These are phyloP conservation scores for Triplophysa dalaica DNA, from an alignment of 2,113 vertebrate species.

Conservation along the genomic window DNA sequence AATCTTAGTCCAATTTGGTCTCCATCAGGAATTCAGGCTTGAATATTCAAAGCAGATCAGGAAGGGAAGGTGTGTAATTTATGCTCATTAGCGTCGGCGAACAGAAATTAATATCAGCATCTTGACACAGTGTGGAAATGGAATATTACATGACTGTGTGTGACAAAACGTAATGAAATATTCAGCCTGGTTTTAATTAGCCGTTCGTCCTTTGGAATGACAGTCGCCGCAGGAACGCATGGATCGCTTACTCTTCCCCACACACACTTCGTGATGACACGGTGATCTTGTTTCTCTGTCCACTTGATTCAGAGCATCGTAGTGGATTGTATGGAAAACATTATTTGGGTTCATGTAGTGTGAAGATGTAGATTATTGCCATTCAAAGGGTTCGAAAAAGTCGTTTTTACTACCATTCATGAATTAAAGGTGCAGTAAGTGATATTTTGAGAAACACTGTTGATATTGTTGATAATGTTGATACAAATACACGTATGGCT, in stretches of 20 bases:
- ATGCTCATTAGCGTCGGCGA: slow-evolving; percentile 47
- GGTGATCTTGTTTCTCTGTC: background rate
- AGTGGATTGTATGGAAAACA: background rate
- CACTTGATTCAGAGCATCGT: background rate
- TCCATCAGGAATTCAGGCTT: slow-evolving; percentile 27
- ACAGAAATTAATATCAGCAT: slow-evolving; percentile 53
- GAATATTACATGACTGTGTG: slow-evolving; percentile 59
- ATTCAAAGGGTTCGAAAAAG: too few species aligned
- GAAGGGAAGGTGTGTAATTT: slow-evolving; percentile 47
- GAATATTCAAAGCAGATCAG: slow-evolving; percentile 43
- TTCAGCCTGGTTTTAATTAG: slow-evolving; percentile 61
- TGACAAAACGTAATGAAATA: slow-evolving; percentile 64
- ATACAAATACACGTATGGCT: too few species aligned
- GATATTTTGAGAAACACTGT: too few species aligned
- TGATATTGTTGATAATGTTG: too few species aligned
- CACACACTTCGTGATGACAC: background rate
- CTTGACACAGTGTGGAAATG: slow-evolving; percentile 59
- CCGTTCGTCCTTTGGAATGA: slow-evolving; percentile 49
- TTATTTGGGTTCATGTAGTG: too few species aligned
- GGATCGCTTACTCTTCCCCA: slow-evolving; percentile 4
- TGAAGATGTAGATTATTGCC: too few species aligned
- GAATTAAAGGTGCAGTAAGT: too few species aligned
- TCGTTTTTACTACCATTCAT: too few species aligned
- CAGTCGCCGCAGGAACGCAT: slow-evolving; percentile 25
- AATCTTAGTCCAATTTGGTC: slow-evolving; percentile 19